phyloP scores from a whole-genome alignment of 1,140 invertebrate genomes.

The Oryzaephilus surinamensis region DNA sequence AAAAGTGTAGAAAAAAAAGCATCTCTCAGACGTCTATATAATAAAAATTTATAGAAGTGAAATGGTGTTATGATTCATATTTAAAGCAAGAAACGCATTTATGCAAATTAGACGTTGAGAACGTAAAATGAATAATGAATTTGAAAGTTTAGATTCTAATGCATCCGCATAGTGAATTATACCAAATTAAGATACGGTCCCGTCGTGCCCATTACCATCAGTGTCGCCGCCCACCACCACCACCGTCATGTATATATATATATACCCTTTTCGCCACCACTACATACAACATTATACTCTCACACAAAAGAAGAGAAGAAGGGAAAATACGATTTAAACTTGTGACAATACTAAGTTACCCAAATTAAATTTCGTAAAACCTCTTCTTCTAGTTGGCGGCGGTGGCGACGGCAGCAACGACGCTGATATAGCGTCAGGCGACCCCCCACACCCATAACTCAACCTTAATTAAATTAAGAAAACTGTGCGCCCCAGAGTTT shows the following conservation, averaged over 20 bases:
- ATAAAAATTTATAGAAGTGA: slow-evolving; percentile 8
- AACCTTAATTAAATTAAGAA: slow-evolving; percentile 31
- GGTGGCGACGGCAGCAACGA: too few species aligned
- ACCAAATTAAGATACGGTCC: slow-evolving; percentile 26
- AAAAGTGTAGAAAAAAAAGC: too few species aligned
- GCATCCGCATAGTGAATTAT: slow-evolving; percentile 23
- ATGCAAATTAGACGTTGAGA: slow-evolving; percentile 18
- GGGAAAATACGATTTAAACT: slow-evolving; percentile 23
- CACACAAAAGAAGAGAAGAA: slow-evolving; percentile 11
- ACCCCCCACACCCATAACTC: too few species aligned
- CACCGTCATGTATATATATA: too few species aligned
- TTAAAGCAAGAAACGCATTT: slow-evolving; percentile 20
- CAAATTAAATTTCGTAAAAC: slow-evolving; percentile 28
- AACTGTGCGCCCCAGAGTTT: slow-evolving; percentile 17
- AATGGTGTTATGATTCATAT: slow-evolving; percentile 7
- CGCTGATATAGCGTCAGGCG: too few species aligned
- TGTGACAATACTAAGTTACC: slow-evolving; percentile 29
- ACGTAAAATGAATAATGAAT: slow-evolving; percentile 23
- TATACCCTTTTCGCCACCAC: too few species aligned
- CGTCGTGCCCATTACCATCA: too few species aligned
- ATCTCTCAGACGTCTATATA: too few species aligned
- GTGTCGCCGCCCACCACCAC: too few species aligned
- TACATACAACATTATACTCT: too few species aligned
- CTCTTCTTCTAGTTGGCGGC: slow-evolving; percentile 13
- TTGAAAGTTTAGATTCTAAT: slow-evolving; percentile 18